Percentiles rank a stretch among this genome's conserved stretches.
Conservation (phyloP, 37 sponge, comb jelly and placozoan species). For the Ianthella basta region DNA sequence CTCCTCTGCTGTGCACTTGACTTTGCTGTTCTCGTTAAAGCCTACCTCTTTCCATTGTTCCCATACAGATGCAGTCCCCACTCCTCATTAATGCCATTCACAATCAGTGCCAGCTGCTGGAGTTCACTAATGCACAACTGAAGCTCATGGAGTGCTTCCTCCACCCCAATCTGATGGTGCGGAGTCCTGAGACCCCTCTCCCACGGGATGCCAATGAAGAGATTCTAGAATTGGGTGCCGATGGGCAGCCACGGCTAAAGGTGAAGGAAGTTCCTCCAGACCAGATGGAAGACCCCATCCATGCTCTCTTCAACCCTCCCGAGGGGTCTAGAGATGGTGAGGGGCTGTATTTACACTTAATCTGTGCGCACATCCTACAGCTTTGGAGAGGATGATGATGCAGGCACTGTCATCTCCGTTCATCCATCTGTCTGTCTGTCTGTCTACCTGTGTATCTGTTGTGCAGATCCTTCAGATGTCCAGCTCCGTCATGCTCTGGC, state of each 20-base stretch:
- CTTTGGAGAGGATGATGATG: neutral
- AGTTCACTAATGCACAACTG: conserved; percentile 17
- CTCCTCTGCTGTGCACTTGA: too few species aligned
- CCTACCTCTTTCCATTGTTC: neutral
- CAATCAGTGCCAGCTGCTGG: neutral
- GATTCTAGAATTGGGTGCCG: conserved; percentile 22
- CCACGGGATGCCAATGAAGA: conserved; percentile 39
- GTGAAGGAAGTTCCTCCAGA: neutral
- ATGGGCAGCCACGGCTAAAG: conserved; percentile 28
- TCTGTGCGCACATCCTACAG: neutral
- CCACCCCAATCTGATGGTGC: conserved; percentile 28
- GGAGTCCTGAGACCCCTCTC: conserved; percentile 6
- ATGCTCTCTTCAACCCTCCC: conserved; percentile 57
- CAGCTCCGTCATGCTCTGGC: conserved; percentile 73
- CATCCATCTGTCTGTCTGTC: neutral
- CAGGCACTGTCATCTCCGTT: too few species aligned
- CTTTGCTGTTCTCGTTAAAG: too few species aligned
- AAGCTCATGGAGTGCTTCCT: conserved; percentile 38
- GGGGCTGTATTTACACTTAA: neutral
- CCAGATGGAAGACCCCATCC: conserved; percentile 56
- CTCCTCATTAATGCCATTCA: neutral
- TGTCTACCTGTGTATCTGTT: neutral
- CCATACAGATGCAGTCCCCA: neutral
- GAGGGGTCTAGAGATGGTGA: neutral
- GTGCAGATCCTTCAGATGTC: conserved; percentile 77